These are phyloP conservation scores for Micronycteris hirsuta DNA, from an alignment of 2,113 vertebrate genomes.

Conservation along the genomic window DNA sequence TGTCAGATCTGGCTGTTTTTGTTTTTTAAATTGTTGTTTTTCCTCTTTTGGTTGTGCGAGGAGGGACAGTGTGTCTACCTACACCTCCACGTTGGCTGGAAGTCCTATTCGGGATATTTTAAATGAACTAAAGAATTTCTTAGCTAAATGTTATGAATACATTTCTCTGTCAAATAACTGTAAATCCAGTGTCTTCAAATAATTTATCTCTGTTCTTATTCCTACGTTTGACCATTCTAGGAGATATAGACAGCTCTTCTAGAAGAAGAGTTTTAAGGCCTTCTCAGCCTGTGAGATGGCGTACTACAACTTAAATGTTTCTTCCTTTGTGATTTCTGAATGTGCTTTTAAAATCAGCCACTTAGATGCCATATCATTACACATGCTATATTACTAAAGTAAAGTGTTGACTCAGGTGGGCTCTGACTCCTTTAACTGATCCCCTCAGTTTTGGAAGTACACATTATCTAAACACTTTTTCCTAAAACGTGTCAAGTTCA, in stretches of 20 bases:
- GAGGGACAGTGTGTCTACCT: too few species aligned
- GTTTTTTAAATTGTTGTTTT: too few species aligned
- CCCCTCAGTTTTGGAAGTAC: background rate
- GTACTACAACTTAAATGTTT: background rate
- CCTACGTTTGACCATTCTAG: background rate
- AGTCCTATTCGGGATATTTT: conserved; percentile 9
- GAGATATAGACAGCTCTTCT: background rate
- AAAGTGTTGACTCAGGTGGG: background rate
- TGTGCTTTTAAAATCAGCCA: background rate
- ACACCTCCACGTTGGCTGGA: too few species aligned
- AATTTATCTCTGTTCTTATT: background rate
- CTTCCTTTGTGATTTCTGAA: background rate
- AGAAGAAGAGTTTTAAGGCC: background rate
- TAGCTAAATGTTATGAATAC: background rate
- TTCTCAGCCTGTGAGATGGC: background rate
- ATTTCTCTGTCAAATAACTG: background rate
- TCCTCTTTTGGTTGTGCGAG: too few species aligned
- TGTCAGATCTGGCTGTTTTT: too few species aligned
- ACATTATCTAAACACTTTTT: background rate
- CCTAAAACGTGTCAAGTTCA: background rate
- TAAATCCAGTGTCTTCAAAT: background rate
- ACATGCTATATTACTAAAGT: background rate
- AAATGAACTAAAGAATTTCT: background rate
- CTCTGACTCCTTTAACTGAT: background rate
- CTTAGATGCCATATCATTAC: background rate